Evolutionary conservation across 2,888 invertebrate genomes (phyloP).

Genomic region (Chorisops tibialis): DNA sequence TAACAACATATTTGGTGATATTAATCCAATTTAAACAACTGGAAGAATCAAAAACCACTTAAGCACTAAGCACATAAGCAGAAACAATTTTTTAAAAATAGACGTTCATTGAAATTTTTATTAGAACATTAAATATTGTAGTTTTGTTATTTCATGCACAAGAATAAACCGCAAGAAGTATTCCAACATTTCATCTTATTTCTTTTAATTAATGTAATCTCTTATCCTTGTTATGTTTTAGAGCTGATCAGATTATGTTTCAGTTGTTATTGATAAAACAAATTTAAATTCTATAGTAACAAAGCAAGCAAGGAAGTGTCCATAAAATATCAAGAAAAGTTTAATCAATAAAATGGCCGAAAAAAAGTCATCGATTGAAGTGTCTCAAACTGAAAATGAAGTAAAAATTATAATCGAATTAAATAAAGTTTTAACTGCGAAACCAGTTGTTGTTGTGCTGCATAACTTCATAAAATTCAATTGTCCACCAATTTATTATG

Average conservation of each 20-base stretch:
- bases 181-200: too few species aligned
- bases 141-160: too few species aligned
- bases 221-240: too few species aligned
- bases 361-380: constrained; percentile 46
- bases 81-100: too few species aligned
- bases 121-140: too few species aligned
- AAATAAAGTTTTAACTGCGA: constrained; percentile 43
- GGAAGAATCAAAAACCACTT: constrained; percentile 37
- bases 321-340: background rate
- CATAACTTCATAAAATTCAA: constrained; percentile 49
- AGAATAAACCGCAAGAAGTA: too few species aligned
- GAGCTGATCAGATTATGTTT: too few species aligned
- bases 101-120: too few species aligned
- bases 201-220: too few species aligned
- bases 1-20: constrained; percentile 50
- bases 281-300: too few species aligned
- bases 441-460: constrained; percentile 47
- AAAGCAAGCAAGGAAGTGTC: too few species aligned
- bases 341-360: constrained; percentile 29
- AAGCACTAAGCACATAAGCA: background rate
- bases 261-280: too few species aligned
- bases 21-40: constrained; percentile 51
- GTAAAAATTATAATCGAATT: constrained; percentile 49
- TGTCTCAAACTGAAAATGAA: constrained; percentile 49
- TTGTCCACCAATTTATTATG: constrained; percentile 50